Conservation (phyloP, 2,888 invertebrate species). For the Calameuta idolon region DNA sequence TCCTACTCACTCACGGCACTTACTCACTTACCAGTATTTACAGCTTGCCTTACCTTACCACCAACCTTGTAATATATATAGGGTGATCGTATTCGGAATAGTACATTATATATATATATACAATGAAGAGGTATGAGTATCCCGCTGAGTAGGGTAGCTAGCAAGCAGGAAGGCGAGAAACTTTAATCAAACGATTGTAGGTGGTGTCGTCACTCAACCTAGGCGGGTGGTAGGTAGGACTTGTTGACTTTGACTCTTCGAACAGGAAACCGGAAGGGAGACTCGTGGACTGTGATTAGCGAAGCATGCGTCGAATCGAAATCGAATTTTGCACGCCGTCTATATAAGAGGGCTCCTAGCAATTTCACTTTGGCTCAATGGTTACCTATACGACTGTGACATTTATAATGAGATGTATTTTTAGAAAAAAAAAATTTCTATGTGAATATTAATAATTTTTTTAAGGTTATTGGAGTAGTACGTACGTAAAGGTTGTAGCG, state of each 20-base stretch:
- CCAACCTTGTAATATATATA: conserved; percentile 4
- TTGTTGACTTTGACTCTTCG: conserved; percentile 22
- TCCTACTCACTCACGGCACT: conserved; percentile 30
- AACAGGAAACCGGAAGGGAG: conserved; percentile 23
- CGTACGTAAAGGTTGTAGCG: not conserved
- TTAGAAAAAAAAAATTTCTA: not conserved
- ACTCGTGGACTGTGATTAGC: conserved; percentile 24
- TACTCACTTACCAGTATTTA: conserved; percentile 49
- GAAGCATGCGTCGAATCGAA: conserved; percentile 28
- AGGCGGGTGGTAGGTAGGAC: not conserved
- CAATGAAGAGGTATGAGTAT: not conserved
- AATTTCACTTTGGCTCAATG: not conserved
- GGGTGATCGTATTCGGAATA: not conserved
- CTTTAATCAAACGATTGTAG: not conserved
- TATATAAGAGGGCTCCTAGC: conserved; percentile 1
- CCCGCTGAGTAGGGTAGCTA: not conserved
- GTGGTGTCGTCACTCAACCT: not conserved
- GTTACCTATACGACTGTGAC: not conserved
- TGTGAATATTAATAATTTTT: not conserved
- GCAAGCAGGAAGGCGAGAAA: not conserved
- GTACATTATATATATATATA: not conserved
- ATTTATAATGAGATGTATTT: not conserved
- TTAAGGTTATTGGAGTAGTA: not conserved
- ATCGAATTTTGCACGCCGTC: conserved; percentile 18
- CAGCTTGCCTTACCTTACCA: conserved; percentile 38